Percentiles rank a stretch among this genome's conserved stretches.
Conservation (phyloP, 37 sponge, comb jelly and placozoan species). For the Diacarnus erythraeanus region DNA sequence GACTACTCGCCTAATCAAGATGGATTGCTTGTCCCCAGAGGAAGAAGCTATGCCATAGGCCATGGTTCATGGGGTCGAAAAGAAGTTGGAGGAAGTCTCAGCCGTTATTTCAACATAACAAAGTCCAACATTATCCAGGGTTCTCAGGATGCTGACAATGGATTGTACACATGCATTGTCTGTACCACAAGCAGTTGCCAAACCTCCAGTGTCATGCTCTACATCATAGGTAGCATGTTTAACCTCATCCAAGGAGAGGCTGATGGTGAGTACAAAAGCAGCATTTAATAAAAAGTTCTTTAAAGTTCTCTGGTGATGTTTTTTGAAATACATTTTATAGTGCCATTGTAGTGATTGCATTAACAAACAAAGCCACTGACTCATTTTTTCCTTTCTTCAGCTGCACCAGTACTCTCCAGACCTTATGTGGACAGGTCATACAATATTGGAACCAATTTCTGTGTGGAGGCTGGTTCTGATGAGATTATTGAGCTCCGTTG, state of each 20-base stretch:
- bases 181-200: background rate
- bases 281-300: too few relatives aligned
- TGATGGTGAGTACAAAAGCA: background rate
- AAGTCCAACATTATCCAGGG: background rate
- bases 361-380: background rate
- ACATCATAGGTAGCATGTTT: background rate
- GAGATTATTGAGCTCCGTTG: background rate
- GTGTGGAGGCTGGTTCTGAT: background rate
- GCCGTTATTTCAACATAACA: conserved; percentile 1
- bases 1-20: background rate
- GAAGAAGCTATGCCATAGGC: background rate
- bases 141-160: background rate
- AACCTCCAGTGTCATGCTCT: background rate
- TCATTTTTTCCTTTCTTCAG: background rate
- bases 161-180: conserved; percentile 1
- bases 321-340: too few relatives aligned
- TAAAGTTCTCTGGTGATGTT: too few relatives aligned
- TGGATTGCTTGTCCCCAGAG: background rate
- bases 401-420: background rate
- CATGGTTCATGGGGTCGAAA: background rate
- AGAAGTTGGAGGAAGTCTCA: background rate
- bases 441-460: background rate
- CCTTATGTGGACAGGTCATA: background rate
- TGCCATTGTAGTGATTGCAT: too few relatives aligned
- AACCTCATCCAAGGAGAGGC: background rate